These are phyloP conservation scores for Edolisoma coerulescens DNA, from an alignment of 2,113 vertebrate genomes.

Conservation along the genomic window DNA sequence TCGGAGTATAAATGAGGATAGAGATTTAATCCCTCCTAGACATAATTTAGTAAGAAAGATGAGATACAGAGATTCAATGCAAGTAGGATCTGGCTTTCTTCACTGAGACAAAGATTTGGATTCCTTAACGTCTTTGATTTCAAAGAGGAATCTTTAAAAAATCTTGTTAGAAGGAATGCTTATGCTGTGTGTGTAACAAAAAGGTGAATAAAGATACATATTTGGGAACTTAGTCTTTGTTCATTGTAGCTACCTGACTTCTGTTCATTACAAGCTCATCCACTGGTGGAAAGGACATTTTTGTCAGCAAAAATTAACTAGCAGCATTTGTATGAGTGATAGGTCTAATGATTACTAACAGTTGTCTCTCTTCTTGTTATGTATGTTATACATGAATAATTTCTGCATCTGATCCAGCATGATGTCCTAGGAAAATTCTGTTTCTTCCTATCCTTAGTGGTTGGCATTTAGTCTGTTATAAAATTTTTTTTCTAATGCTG, in stretches of 20 bases:
- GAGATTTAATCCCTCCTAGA: constrained; percentile 4
- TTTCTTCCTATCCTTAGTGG: not conserved
- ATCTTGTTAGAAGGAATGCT: not conserved
- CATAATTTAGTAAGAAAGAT: constrained; percentile 11
- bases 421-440: not conserved
- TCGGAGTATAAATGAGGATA: not conserved
- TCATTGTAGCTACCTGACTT: not conserved
- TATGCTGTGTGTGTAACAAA: not conserved
- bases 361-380: not conserved
- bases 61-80: not conserved
- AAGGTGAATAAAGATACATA: not conserved
- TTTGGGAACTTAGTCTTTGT: not conserved
- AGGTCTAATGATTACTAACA: not conserved
- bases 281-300: not conserved
- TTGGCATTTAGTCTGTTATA: not conserved
- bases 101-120: not conserved
- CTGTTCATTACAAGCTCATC: not conserved
- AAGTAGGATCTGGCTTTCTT: not conserved
- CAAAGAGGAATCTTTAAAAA: not conserved
- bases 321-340: not conserved
- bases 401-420: not conserved
- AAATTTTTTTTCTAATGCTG: not conserved
- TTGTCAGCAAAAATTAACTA: not conserved
- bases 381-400: not conserved
- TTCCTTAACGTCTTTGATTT: not conserved